Evolutionary conservation across 2,888 invertebrate genomes (phyloP), one percentile per base, ranked within the genome.

Genomic region (Pristionchus arcanus): DNA sequence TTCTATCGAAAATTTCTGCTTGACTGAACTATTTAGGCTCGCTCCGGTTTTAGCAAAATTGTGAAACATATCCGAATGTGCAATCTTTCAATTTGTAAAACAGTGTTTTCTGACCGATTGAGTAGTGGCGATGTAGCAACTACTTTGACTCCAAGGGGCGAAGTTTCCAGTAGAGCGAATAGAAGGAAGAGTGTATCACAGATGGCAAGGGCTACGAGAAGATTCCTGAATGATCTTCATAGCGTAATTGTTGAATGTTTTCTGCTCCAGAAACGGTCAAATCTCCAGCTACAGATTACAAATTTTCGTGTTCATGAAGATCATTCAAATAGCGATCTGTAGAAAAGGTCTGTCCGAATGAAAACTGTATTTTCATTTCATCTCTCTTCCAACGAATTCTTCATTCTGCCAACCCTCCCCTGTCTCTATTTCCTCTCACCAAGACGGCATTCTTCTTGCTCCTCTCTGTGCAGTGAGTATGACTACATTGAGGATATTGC

Each of bases 151-250:
- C 93, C 92, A 28, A 92, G 89, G 4, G 93, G 93, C 19, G 37
- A 37, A 25, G 81, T 81, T 28, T 95, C 95, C n/a, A 94, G 89
- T 15, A 92, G 91, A 63, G 94, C 95, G 90, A 95, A 95, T 53
- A 95, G 74, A 28, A 95, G 91, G 81, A 95, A 95, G 28, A 94
- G 90, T 87, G 92, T 91, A 90, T 95, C 95, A 90, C 93, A 95
- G 55, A 94, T 77, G n/a, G 95, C 94, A 49, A 95, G 90, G 0
- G 94, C 93, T 42, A 95, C 91, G 15, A 95, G 91, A 19, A 95
- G 92, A 89, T 94, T 94, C 94, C 94, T 94, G 85, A 90, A 90
- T 81, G 37, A 68, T 28, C n/a, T 16, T 68, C 68, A 68, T 68
- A n/a, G n/a, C 16, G 15, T 7, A 2, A 7, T 15, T 49, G 11